Conservation (phyloP, 2,113 vertebrate species). For the Rhineura floridana region DNA sequence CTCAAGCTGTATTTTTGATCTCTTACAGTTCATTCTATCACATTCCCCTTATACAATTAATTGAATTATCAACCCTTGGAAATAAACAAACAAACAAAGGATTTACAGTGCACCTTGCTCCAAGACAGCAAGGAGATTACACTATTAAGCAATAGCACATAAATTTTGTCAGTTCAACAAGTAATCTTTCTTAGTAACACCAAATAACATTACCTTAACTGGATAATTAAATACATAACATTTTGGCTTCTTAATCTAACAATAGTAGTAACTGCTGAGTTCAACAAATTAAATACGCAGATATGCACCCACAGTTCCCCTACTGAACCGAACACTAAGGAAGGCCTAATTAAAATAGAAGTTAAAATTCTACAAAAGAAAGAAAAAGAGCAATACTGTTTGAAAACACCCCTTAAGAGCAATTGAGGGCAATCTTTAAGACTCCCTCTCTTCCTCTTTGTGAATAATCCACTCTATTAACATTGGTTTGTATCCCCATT, state of each 20-base stretch:
- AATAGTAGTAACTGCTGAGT: background rate
- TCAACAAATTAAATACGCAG: slow-evolving; percentile 5
- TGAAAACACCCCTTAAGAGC: background rate
- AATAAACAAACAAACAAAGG: too few relatives aligned
- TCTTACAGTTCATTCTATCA: background rate
- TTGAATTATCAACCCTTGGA: background rate
- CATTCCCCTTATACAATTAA: background rate
- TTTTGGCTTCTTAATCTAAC: slow-evolving; percentile 21
- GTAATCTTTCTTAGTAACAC: slow-evolving; percentile 5
- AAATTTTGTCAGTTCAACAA: slow-evolving; percentile 7
- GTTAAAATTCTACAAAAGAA: background rate
- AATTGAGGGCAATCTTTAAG: background rate
- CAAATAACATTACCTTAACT: slow-evolving; percentile 30
- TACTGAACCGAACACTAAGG: background rate
- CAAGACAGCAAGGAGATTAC: slow-evolving; percentile 8
- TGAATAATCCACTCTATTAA: background rate
- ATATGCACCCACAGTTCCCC: background rate
- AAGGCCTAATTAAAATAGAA: slow-evolving; percentile 3
- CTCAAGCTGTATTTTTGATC: background rate
- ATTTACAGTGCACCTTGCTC: slow-evolving; percentile 3
- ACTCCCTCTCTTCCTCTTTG: background rate
- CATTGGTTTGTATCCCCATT: background rate
- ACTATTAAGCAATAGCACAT: background rate
- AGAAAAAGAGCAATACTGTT: background rate
- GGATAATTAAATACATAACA: slow-evolving; percentile 28